Base-by-base conservation (phyloP, 2,797 vertebrate genomes). In the Malacoctenus gilli region DNA sequence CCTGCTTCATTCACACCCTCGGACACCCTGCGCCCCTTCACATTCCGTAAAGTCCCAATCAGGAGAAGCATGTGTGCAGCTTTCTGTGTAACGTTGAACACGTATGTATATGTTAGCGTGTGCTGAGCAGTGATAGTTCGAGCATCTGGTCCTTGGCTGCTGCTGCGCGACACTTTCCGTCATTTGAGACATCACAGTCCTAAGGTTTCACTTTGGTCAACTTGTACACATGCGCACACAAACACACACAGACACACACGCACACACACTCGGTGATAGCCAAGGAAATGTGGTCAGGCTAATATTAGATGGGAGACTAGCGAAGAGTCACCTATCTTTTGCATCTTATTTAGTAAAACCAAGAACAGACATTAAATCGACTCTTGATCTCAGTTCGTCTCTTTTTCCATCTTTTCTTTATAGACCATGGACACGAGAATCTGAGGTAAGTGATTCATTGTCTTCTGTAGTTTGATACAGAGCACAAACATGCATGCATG, bases 251-350 rank as follows among this genome's bases (percentile, higher is more conserved):
- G 48, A 28, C 68, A 56, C 67, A 53, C 59, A 67, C 65, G 41
- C 30, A 43, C 36, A 23, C 25, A 37, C 36, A 35, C 38, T 31
- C 47, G 59, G 59, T 82, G 82, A 70, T 82, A 67, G 75, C 75
- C 63, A 79, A 65, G 87, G 85, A 93, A 92, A 87, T 84, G 80
- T 89, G 90, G 47, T 60, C 2, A 2, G 75, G 82, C 93, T 94
- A 92, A 93, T 94, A 90, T 93, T 94, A 95, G 93, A 90, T 75
- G 73, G 77, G 75, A 74, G 69, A 84, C 68, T 63, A 58, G 85
- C 80, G 80, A 65, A 19, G 75, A 66, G 75, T 82, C 77, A 73
- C 57, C 53, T 62, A 68, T 75, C 69, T 78, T 75, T 72, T 70
- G 52, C 37, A 14, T 81, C 68, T 84, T 84, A 68, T 83, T 84